These are phyloP conservation scores for Mesaphorura yosii DNA, from an alignment of 1,140 invertebrate genomes.

Conservation along the genomic window DNA sequence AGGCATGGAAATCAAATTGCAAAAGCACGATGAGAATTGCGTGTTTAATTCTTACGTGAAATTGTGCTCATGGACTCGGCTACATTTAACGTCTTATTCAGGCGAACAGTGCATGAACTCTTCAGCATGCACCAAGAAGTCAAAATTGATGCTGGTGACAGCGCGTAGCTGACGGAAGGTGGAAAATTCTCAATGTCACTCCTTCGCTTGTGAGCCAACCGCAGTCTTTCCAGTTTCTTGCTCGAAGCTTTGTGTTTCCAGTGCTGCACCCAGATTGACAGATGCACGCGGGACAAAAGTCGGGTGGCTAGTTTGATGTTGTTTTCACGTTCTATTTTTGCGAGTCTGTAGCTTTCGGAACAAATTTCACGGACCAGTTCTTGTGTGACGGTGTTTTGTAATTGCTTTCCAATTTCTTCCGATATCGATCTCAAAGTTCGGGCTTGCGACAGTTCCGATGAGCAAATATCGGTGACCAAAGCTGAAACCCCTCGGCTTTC, in stretches of 20 bases:
- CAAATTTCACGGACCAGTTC: background rate
- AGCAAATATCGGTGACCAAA: no score
- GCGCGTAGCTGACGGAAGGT: background rate
- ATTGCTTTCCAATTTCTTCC: no score
- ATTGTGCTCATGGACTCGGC: background rate
- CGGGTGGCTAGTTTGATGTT: background rate
- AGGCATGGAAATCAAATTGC: background rate
- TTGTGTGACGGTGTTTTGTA: background rate
- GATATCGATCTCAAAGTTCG: no score
- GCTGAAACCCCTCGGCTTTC: no score
- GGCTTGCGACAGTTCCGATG: no score
- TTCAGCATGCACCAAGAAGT: background rate
- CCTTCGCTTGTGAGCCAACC: background rate
- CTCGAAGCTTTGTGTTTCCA: background rate
- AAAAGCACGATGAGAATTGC: background rate
- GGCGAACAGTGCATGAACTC: background rate
- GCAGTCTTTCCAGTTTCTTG: background rate
- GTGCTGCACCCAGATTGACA: background rate
- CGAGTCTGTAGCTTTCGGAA: background rate
- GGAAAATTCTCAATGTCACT: constrained; percentile 3
- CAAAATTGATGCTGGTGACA: background rate
- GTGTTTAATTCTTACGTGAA: background rate
- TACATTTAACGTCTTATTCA: background rate
- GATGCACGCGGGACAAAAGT: background rate
- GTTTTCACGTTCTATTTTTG: background rate